A percentile compares a stretch with the other conserved stretches of the same genome.
phyloP scores from a whole-genome alignment of 2,797 vertebrate genomes.

The Crenichthys baileyi region DNA sequence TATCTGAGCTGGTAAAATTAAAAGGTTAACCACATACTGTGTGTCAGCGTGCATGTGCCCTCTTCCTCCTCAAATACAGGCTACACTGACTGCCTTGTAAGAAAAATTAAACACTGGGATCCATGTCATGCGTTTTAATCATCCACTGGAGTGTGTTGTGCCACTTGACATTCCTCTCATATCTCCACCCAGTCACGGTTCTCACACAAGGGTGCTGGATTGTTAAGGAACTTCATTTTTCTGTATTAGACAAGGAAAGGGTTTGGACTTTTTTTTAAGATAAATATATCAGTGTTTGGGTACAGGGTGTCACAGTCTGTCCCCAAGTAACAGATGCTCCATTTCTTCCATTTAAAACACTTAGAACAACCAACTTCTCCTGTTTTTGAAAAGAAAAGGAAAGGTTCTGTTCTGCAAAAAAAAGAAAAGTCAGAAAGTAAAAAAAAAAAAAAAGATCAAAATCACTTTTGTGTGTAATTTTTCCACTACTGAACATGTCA shows the following conservation, averaged over 20 bases:
- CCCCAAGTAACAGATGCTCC: neutral
- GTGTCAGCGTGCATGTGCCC: neutral
- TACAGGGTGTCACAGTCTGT: neutral
- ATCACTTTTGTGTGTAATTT: too few relatives aligned
- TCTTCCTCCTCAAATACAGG: conserved; percentile 1
- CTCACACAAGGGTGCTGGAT: conserved; percentile 62
- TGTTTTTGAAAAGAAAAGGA: neutral
- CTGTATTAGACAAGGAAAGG: conserved; percentile 3
- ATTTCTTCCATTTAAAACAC: neutral
- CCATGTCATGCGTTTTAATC: conserved; percentile 38
- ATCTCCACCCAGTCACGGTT: conserved; percentile 63
- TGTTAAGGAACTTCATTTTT: conserved; percentile 41
- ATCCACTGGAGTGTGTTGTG: conserved; percentile 29
- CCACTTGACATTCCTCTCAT: conserved; percentile 71
- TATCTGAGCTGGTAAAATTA: conserved; percentile 9
- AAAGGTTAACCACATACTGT: neutral
- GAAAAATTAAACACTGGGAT: conserved; percentile 9
- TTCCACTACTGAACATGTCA: too few relatives aligned
- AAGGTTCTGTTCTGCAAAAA: neutral
- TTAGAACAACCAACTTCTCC: neutral
- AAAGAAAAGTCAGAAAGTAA: neutral
- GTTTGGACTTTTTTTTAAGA: neutral
- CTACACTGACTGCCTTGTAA: neutral
- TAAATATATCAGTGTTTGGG: neutral
- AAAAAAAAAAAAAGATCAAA: too few relatives aligned